These are phyloP conservation scores for Pollenia labialis DNA, from an alignment of 2,888 invertebrate genomes.

Conservation along the genomic window DNA sequence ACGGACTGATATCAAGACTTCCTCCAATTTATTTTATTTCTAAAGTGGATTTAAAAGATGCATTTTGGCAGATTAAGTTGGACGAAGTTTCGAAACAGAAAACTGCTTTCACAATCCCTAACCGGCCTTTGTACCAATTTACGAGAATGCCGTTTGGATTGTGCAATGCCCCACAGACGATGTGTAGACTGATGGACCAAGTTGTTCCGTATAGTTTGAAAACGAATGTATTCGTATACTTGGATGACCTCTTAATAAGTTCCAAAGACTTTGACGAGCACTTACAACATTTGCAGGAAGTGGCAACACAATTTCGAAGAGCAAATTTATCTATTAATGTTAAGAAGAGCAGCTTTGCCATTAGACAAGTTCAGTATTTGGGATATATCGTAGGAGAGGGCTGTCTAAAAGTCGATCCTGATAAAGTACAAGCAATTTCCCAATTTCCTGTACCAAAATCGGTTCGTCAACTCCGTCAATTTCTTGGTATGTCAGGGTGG, in stretches of 20 bases:
- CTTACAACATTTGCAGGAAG: constrained; percentile 9
- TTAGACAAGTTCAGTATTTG: background rate
- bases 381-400: constrained; percentile 17
- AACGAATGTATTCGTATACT: constrained; percentile 20
- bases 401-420: constrained; percentile 3
- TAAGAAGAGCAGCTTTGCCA: constrained; percentile 1
- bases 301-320: constrained; percentile 11
- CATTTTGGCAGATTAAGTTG: constrained; percentile 25
- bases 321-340: constrained; percentile 6
- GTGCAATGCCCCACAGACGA: background rate
- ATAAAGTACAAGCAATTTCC: background rate
- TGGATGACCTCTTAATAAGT: constrained; percentile 6
- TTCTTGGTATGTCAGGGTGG: constrained; percentile 8
- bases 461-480: background rate
- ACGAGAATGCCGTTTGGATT: too few species aligned
- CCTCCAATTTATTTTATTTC: constrained; percentile 43
- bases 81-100: background rate
- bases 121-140: background rate
- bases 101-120: constrained; percentile 35
- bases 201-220: constrained; percentile 22
- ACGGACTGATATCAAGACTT: constrained; percentile 36
- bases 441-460: constrained; percentile 12
- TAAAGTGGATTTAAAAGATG: background rate
- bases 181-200: constrained; percentile 34
- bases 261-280: constrained; percentile 19